phyloP scores from a whole-genome alignment of 2,888 invertebrate species.

The Atrina japonica region DNA sequence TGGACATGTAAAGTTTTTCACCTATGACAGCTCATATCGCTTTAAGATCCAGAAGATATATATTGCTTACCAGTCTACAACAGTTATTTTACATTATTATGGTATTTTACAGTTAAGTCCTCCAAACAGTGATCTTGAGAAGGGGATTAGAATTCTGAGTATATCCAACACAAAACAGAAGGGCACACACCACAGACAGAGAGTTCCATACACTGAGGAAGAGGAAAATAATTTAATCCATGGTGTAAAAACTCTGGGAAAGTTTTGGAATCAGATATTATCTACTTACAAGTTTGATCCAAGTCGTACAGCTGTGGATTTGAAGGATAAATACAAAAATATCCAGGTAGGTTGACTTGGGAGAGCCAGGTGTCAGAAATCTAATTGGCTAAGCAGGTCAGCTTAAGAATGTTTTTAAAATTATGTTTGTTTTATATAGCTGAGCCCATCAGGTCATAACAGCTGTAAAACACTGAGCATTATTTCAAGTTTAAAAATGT shows the following conservation, averaged over 20 bases:
- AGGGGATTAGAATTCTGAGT: background rate
- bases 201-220: slow-evolving; percentile 67
- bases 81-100: too few species aligned
- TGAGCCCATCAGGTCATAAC: too few species aligned
- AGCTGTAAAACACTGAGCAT: too few species aligned
- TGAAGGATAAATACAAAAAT: slow-evolving; percentile 75
- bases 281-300: slow-evolving; percentile 71
- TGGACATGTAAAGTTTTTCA: too few species aligned
- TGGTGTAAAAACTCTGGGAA: slow-evolving; percentile 71
- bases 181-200: slow-evolving; percentile 6
- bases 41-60: too few species aligned
- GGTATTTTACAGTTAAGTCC: slow-evolving; percentile 22
- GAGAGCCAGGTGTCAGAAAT: too few species aligned
- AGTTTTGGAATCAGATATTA: slow-evolving; percentile 73
- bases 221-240: slow-evolving; percentile 64
- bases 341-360: slow-evolving; percentile 31
- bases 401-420: too few species aligned
- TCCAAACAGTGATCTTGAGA: slow-evolving; percentile 17
- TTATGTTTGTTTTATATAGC: too few species aligned
- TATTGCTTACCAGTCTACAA: too few species aligned
- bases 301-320: slow-evolving; percentile 70
- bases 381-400: too few species aligned
- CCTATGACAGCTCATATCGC: too few species aligned
- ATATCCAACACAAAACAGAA: background rate
- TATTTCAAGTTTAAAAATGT: too few species aligned